Evolutionary conservation across 2,888 invertebrate genomes (phyloP).

Genomic region (Epiblema foenella): DNA sequence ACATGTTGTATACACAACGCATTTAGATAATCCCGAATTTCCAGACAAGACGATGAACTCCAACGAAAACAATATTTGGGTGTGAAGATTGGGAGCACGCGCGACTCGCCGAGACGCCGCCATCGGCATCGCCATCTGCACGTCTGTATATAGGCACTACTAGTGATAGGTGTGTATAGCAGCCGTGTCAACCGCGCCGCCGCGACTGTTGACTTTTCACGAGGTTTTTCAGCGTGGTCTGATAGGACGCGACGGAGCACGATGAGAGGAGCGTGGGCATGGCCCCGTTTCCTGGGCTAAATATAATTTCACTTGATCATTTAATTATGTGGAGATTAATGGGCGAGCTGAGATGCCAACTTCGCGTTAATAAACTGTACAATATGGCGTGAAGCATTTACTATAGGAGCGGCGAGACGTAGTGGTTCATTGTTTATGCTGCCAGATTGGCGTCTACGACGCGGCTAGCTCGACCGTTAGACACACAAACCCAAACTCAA

Average conservation of each 20-base stretch:
- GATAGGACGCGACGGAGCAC: conserved; percentile 61
- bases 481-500: conserved; percentile 11
- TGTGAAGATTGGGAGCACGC: conserved; percentile 37
- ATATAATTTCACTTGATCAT: conserved; percentile 84
- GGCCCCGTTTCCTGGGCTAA: conserved; percentile 81
- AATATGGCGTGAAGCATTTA: conserved; percentile 66
- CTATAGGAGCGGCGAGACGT: conserved; percentile 55
- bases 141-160: background rate
- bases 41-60: conserved; percentile 44
- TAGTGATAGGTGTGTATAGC: conserved; percentile 4
- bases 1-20: conserved; percentile 43
- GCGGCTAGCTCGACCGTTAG: conserved; percentile 14
- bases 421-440: conserved; percentile 51
- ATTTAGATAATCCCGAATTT: conserved; percentile 43
- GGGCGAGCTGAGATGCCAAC: conserved; percentile 75
- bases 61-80: conserved; percentile 43
- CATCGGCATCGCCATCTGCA: conserved; percentile 8
- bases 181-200: conserved; percentile 20
- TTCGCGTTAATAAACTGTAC: conserved; percentile 75
- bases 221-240: conserved; percentile 59
- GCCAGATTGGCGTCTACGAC: conserved; percentile 40
- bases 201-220: conserved; percentile 47
- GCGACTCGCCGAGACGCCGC: conserved; percentile 21
- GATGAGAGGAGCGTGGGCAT: conserved; percentile 65
- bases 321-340: conserved; percentile 84